These are phyloP conservation scores for Zaprionus lineosus DNA, from an alignment of 2,888 invertebrate species.

Conservation along the genomic window DNA sequence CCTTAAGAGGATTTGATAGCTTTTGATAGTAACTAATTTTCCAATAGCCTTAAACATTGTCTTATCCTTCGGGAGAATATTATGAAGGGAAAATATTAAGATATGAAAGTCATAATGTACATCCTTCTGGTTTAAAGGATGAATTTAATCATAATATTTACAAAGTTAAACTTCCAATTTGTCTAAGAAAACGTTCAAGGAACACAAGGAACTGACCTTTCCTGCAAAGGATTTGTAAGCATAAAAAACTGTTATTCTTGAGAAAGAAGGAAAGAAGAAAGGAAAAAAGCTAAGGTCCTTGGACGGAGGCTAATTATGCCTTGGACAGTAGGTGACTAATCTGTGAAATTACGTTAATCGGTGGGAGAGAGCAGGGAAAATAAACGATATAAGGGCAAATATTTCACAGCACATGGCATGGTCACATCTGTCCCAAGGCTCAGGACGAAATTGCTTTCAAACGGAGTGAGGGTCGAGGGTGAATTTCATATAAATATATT, in stretches of 20 bases:
- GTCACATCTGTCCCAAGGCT: conserved; percentile 68
- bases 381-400: conserved; percentile 30
- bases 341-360: conserved; percentile 34
- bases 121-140: no score
- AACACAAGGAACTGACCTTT: no score
- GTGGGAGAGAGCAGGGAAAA: conserved; percentile 23
- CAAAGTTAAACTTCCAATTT: no score
- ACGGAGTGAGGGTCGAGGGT: conserved; percentile 27
- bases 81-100: no score
- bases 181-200: no score
- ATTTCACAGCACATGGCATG: conserved; percentile 67
- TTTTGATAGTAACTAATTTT: no score
- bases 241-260: conserved; percentile 10
- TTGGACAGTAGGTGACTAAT: conserved; percentile 50
- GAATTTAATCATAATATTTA: no score
- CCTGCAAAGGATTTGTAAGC: no score
- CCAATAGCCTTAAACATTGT: no score
- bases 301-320: conserved; percentile 37
- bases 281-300: conserved; percentile 17
- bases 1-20: no score
- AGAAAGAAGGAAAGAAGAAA: neutral
- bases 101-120: no score
- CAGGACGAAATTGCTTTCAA: conserved; percentile 52
- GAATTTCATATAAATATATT: conserved; percentile 71
- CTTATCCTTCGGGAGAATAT: no score